A percentile compares a stretch with the other conserved stretches of the same genome.
Evolutionary conservation across 2,797 vertebrate species (phyloP).

Genomic region (Tinamus major): DNA sequence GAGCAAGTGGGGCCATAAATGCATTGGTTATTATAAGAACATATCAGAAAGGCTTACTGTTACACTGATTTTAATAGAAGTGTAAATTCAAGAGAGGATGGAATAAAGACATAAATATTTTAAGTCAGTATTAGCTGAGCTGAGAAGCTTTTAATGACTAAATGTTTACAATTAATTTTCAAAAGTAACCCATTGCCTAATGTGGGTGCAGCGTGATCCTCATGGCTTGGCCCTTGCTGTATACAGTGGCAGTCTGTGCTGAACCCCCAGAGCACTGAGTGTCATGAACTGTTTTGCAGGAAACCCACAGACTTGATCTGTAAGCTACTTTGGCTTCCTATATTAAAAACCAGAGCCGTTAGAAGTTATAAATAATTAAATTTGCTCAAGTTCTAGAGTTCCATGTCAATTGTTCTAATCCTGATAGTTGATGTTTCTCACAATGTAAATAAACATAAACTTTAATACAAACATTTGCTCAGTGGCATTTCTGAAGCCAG

Average conservation of each 20-base stretch:
- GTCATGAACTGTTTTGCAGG: not conserved
- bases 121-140: no score
- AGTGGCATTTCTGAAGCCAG: not conserved
- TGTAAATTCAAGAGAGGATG: not conserved
- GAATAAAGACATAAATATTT: not conserved
- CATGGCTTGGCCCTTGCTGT: no score
- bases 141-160: not conserved
- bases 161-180: not conserved
- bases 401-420: not conserved
- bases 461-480: no score
- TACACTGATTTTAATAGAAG: not conserved
- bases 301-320: not conserved
- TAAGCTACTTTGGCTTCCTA: not conserved
- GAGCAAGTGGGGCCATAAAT: not conserved
- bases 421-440: not conserved
- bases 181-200: not conserved
- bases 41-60: not conserved
- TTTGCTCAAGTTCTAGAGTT: rapidly evolving
- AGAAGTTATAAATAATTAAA: not conserved
- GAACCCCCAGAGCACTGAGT: no score
- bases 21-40: rapidly evolving
- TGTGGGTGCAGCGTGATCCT: no score
- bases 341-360: not conserved
- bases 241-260: no score
- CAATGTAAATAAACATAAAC: not conserved